Evolutionary conservation across 37 sponge, comb jelly and placozoan species (phyloP).

Genomic region (Amphimedon queenslandica): DNA sequence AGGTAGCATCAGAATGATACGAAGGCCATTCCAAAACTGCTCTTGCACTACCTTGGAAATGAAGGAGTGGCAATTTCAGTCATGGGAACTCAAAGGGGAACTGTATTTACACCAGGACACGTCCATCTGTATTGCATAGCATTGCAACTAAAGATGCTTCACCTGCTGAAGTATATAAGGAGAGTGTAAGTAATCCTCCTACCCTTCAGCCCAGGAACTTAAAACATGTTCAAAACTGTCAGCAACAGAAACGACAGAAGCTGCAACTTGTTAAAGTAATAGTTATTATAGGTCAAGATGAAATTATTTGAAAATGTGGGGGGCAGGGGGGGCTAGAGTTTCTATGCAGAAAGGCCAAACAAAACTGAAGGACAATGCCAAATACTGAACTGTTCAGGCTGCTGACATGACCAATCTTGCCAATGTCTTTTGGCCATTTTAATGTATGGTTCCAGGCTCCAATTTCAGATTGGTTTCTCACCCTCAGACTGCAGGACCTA

Average conservation of each 20-base stretch:
- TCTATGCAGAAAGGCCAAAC: too few species aligned
- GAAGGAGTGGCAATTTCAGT: neutral
- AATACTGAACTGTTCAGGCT: too few species aligned
- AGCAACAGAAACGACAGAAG: too few species aligned
- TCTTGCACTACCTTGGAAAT: constrained; percentile 10
- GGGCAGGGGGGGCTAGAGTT: too few species aligned
- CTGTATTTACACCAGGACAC: neutral
- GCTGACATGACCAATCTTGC: too few species aligned
- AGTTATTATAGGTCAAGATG: too few species aligned
- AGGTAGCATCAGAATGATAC: constrained; percentile 25
- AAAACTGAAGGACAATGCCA: too few species aligned
- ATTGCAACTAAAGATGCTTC: neutral
- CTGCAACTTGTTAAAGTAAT: too few species aligned
- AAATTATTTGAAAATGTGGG: too few species aligned
- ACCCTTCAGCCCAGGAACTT: constrained; percentile 24
- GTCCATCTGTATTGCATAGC: constrained; percentile 2
- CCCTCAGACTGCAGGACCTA: too few species aligned
- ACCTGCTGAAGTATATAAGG: neutral
- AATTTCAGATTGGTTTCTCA: too few species aligned
- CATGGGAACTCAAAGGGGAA: neutral
- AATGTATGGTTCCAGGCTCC: neutral
- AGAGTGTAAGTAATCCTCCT: neutral
- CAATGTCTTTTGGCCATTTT: too few species aligned
- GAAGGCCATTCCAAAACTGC: constrained; percentile 5
- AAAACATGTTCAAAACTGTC: constrained; percentile 30